These are phyloP conservation scores for Halichoerus grypus DNA, from an alignment of 2,113 vertebrate genomes.

Conservation along the genomic window DNA sequence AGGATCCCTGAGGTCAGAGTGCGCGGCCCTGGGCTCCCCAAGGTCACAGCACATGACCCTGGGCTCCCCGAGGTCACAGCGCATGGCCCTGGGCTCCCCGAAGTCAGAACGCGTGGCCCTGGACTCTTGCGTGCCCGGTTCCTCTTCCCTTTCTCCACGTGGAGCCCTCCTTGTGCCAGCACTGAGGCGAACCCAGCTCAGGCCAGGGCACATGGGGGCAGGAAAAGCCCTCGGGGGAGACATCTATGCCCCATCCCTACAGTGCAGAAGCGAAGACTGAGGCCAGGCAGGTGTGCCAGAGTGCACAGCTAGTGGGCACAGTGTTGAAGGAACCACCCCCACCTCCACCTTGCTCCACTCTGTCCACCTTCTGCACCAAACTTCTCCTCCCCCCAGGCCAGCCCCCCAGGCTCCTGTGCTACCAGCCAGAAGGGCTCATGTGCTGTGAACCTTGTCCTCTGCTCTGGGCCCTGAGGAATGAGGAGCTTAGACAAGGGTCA, in stretches of 20 bases:
- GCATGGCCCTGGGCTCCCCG: neutral
- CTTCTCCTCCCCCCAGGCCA: rapidly evolving
- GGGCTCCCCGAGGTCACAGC: neutral
- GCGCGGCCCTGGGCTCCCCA: too few species aligned
- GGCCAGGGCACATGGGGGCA: rapidly evolving
- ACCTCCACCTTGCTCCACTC: neutral
- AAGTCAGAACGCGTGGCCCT: too few species aligned
- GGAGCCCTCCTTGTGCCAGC: too few species aligned
- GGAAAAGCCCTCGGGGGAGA: rapidly evolving
- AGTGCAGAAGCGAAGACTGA: neutral
- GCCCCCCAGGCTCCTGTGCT: neutral
- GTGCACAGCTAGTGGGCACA: neutral
- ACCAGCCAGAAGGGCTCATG: rapidly evolving
- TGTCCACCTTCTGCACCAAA: rapidly evolving
- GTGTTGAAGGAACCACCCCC: rapidly evolving
- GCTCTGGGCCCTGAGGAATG: neutral
- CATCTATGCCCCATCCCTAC: rapidly evolving
- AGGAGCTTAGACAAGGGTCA: neutral
- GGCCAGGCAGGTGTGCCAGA: rapidly evolving
- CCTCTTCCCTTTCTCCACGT: neutral
- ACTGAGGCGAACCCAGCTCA: neutral
- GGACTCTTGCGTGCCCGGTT: rapidly evolving
- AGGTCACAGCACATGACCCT: neutral
- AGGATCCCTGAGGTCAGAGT: neutral
- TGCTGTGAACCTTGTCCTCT: too few species aligned